Evolutionary conservation across 2,888 invertebrate genomes (phyloP).

Genomic region (Netelia melanura): DNA sequence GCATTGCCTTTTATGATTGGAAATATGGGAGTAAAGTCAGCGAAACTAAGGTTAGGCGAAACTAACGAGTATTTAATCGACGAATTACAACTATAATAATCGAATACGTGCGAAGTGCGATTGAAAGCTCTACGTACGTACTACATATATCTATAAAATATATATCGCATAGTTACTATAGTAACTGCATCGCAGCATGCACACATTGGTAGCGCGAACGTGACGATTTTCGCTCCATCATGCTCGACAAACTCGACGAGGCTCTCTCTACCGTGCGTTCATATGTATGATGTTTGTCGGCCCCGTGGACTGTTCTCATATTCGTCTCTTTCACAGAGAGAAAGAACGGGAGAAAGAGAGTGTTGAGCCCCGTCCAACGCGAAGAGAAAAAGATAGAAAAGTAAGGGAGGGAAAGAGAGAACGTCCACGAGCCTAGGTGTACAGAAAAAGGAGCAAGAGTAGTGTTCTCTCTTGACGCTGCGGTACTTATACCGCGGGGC

Average conservation of each 20-base stretch:
- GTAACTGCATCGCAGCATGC: slow-evolving; percentile 17
- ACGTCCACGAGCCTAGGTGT: neutral
- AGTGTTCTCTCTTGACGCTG: neutral
- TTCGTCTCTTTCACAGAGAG: slow-evolving; percentile 42
- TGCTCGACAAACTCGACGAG: slow-evolving; percentile 52
- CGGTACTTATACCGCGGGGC: slow-evolving; percentile 1
- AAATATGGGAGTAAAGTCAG: neutral
- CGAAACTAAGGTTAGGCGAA: neutral
- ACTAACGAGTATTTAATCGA: neutral
- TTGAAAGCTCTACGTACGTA: neutral
- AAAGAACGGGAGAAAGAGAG: slow-evolving; percentile 9
- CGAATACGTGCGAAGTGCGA: neutral
- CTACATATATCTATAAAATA: neutral
- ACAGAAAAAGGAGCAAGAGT: neutral
- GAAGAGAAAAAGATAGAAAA: neutral
- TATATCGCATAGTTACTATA: neutral
- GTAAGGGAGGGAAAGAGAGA: neutral
- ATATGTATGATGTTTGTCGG: slow-evolving; percentile 59
- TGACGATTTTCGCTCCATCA: slow-evolving; percentile 57
- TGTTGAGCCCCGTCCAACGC: neutral
- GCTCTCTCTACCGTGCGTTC: slow-evolving; percentile 13
- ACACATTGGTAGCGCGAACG: slow-evolving; percentile 38
- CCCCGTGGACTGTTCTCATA: slow-evolving; percentile 62
- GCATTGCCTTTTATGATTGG: neutral
- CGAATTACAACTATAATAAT: neutral